Evolutionary conservation across 2,113 vertebrate genomes (phyloP), one percentile per base, ranked within the genome.

Genomic region (Corvus moneduloides): DNA sequence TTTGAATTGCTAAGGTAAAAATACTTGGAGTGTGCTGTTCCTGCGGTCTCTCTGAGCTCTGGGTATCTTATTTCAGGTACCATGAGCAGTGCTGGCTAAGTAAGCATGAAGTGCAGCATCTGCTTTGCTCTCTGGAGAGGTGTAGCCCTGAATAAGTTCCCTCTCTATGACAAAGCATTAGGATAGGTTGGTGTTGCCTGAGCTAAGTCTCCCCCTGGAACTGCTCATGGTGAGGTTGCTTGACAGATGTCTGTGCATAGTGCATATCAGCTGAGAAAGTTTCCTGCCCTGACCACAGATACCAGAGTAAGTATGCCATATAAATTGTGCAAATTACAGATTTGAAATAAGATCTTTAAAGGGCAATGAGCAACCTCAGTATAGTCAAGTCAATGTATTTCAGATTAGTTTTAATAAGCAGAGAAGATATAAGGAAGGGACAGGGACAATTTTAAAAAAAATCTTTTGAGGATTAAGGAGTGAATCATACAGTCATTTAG

Each of bases 1-100:
- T 66, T 84, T 78, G 44, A 81, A 84, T 78, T 87, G 26, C 46
- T 58, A 48, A 89, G n/a, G 56, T 71, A 89, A 75, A 92, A 90
- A 52, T 33, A 10, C 44, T 39, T 30, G 49, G 18, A 32, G 48
- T 59, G 51, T 0, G 0, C 19, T 22, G 8, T 66, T 86, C 20
- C 41, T 61, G 48, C 0, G 0, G 19, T 62, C 8, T 62, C 39
- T 74, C 76, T 58, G 23, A 81, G 56, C 16, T 86, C 35, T 0
- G 0, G 48, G 74, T 59, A 7, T 73, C 21, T 77, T 41, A 44
- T 71, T 55, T 84, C 33, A 39, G 61, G 76, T 82, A 68, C 23
- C 37, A 22, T 15, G 14, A 81, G 32, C 44, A 78, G 18, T 5
- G 13, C 28, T 55, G 13, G 21, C 11, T 85, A 79, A 78, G 20